phyloP scores from a whole-genome alignment of 2,888 invertebrate species.

The Lordiphosa andalusiaca region DNA sequence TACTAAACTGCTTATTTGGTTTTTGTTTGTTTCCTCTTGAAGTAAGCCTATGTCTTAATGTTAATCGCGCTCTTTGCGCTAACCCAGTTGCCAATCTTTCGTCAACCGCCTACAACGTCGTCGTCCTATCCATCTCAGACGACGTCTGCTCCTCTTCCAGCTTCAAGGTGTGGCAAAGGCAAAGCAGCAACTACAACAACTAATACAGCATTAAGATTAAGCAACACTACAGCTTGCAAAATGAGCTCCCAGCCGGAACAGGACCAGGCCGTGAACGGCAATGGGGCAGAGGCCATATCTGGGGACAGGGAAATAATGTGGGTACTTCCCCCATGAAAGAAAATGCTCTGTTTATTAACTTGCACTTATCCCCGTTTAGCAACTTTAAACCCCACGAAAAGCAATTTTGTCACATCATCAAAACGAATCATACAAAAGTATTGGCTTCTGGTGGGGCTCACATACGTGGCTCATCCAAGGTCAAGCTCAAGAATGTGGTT shows the following conservation, averaged over 20 bases:
- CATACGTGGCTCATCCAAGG: constrained; percentile 92
- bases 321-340: constrained; percentile 18
- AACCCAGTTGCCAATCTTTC: constrained; percentile 66
- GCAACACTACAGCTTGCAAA: constrained; percentile 26
- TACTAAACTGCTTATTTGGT: constrained; percentile 38
- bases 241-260: constrained; percentile 55
- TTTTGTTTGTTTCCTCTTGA: constrained; percentile 22
- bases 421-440: constrained; percentile 84
- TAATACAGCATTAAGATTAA: constrained; percentile 19
- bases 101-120: constrained; percentile 45
- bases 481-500: constrained; percentile 93
- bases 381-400: constrained; percentile 74
- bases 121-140: constrained; percentile 10
- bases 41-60: constrained; percentile 71
- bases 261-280: constrained; percentile 51
- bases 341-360: not conserved
- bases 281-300: constrained; percentile 33
- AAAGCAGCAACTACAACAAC: constrained; percentile 14
- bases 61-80: constrained; percentile 74
- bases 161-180: constrained; percentile 70
- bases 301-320: constrained; percentile 55
- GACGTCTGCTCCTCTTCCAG: constrained; percentile 7
- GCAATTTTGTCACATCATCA: constrained; percentile 75
- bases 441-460: constrained; percentile 87
- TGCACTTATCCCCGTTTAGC: constrained; percentile 36